phyloP scores from a whole-genome alignment of 2,113 vertebrate genomes.

The Dasyornis broadbenti region DNA sequence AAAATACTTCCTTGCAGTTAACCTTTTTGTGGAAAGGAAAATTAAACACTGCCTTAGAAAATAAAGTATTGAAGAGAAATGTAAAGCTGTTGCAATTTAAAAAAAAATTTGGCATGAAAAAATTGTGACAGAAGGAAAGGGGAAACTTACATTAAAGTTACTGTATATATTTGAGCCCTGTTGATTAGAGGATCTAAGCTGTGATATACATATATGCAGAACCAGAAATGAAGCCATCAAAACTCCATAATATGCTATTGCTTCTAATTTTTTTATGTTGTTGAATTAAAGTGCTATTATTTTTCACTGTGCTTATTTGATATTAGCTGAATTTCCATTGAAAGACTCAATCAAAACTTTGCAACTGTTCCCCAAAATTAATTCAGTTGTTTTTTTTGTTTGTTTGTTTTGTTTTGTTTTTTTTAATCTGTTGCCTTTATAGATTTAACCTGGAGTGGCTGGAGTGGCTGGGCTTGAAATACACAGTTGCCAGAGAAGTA shows the following conservation, averaged over 20 bases:
- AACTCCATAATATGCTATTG: not conserved
- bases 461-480: not conserved
- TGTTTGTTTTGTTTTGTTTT: not conserved
- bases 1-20: not conserved
- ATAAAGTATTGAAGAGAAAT: not conserved
- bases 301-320: not conserved
- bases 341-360: not conserved
- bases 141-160: not conserved
- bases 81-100: not conserved
- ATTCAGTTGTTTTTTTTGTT: not conserved
- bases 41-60: not conserved
- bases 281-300: not conserved
- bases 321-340: not conserved
- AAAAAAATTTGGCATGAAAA: not conserved
- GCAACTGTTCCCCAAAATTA: not conserved
- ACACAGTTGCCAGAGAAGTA: not conserved
- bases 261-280: not conserved
- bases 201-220: not conserved
- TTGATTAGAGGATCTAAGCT: not conserved
- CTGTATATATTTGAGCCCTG: not conserved
- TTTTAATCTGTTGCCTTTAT: not conserved
- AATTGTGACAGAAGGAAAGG: not conserved
- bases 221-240: not conserved
- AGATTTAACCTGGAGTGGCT: not conserved
- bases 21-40: not conserved